Evolutionary conservation across 2,888 invertebrate species (phyloP).

Genomic region (Julus scanicus): DNA sequence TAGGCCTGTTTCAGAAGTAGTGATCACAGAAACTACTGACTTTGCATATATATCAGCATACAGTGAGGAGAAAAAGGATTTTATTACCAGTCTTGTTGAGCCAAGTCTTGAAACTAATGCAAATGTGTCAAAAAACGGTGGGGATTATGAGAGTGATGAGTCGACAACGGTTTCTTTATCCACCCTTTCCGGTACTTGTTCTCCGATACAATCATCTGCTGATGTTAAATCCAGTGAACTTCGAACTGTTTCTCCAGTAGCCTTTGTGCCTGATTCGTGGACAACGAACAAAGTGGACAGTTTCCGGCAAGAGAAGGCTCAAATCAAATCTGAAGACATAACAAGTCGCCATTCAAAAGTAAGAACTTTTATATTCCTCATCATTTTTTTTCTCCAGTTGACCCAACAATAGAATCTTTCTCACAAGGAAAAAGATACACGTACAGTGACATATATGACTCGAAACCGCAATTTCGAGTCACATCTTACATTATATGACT

Average conservation of each 20-base stretch:
- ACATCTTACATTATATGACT: too few species aligned
- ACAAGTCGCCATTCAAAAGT: background rate
- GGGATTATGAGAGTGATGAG: background rate
- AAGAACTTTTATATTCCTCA: background rate
- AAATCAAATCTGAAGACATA: background rate
- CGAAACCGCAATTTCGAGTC: too few species aligned
- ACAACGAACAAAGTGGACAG: background rate
- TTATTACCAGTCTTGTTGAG: background rate
- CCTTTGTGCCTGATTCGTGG: background rate
- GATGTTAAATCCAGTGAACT: background rate
- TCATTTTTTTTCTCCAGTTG: background rate
- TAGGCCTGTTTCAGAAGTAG: background rate
- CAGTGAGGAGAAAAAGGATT: background rate
- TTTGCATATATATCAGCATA: background rate
- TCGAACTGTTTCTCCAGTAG: background rate
- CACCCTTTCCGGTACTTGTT: background rate
- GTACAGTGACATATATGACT: too few species aligned
- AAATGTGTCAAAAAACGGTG: conserved; percentile 22
- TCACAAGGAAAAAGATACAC: too few species aligned
- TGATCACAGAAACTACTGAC: background rate
- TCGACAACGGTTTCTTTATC: conserved; percentile 36
- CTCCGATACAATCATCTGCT: background rate
- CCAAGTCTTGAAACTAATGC: background rate
- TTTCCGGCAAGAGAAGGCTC: background rate
- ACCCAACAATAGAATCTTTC: background rate